These are phyloP conservation scores for Aythya baeri DNA, from an alignment of 2,113 vertebrate genomes.

Conservation along the genomic window DNA sequence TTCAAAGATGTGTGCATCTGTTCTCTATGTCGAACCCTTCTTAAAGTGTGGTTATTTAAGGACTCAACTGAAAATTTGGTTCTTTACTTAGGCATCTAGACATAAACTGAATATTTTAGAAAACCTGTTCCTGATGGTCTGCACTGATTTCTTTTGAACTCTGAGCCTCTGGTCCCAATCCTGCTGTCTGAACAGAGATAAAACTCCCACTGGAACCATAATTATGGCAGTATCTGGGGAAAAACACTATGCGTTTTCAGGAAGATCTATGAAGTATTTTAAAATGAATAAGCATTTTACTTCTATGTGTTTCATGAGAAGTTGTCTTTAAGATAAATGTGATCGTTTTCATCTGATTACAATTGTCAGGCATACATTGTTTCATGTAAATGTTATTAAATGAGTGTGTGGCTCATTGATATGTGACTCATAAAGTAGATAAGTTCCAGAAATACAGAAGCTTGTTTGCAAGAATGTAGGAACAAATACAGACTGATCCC, in stretches of 20 bases:
- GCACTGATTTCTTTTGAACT: slow-evolving; percentile 21
- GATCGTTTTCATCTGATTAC: slow-evolving; percentile 51
- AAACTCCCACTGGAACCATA: slow-evolving; percentile 1
- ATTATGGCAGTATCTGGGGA: not conserved
- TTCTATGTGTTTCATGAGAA: slow-evolving; percentile 55
- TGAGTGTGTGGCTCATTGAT: not conserved
- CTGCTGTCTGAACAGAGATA: slow-evolving; percentile 9
- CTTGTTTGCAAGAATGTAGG: slow-evolving; percentile 50
- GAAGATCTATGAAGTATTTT: slow-evolving; percentile 49
- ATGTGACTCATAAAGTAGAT: slow-evolving; percentile 32
- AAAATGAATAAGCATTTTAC: slow-evolving; percentile 35
- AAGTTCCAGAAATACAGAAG: slow-evolving; percentile 73
- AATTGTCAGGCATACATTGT: slow-evolving; percentile 22
- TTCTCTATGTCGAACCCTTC: not conserved
- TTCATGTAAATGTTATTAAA: slow-evolving; percentile 41
- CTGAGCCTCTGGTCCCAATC: not conserved
- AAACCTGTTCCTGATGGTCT: slow-evolving; percentile 27
- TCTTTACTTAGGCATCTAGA: not conserved
- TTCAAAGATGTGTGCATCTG: not conserved
- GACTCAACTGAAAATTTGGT: not conserved
- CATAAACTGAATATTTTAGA: not conserved
- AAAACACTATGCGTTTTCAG: slow-evolving; percentile 1
- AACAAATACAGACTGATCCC: slow-evolving; percentile 53
- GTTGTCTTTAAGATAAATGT: slow-evolving; percentile 55
- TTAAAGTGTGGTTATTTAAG: not conserved